Evolutionary conservation across 2,888 invertebrate species (phyloP).

Genomic region (Diadromus collaris): DNA sequence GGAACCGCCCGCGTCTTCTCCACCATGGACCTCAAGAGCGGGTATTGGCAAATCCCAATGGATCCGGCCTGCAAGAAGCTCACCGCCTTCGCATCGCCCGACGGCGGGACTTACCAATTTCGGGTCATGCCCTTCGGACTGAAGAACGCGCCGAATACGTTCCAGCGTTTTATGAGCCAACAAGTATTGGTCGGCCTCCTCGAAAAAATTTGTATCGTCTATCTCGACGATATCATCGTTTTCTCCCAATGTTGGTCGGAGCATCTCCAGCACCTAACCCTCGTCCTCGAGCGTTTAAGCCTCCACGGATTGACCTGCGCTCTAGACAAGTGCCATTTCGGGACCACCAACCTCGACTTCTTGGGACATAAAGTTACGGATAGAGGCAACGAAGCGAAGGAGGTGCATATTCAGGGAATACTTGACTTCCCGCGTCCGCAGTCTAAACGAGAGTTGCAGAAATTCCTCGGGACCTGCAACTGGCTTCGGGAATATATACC

Average conservation of each 20-base stretch:
- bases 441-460: slow-evolving; percentile 14
- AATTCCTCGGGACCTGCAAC: slow-evolving; percentile 48
- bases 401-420: background rate
- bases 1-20: slow-evolving; percentile 67
- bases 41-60: slow-evolving; percentile 7
- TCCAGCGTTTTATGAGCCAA: too few species aligned
- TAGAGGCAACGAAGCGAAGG: background rate
- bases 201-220: background rate
- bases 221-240: slow-evolving; percentile 17
- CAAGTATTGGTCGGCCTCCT: slow-evolving; percentile 1
- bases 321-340: slow-evolving; percentile 15
- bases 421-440: background rate
- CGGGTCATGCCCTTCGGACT: too few species aligned
- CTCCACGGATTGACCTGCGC: slow-evolving; percentile 5
- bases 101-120: too few species aligned
- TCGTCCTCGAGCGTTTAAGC: background rate
- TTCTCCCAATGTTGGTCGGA: slow-evolving; percentile 4
- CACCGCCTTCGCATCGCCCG: background rate
- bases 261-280: background rate
- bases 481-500: slow-evolving; percentile 52
- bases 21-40: slow-evolving; percentile 66
- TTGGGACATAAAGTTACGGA: background rate
- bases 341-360: background rate
- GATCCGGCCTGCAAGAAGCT: background rate
- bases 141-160: slow-evolving; percentile 13